Evolutionary conservation across 2,113 vertebrate genomes (phyloP), one percentile per base, ranked within the genome.

Genomic region (Neolamprologus sp.): DNA sequence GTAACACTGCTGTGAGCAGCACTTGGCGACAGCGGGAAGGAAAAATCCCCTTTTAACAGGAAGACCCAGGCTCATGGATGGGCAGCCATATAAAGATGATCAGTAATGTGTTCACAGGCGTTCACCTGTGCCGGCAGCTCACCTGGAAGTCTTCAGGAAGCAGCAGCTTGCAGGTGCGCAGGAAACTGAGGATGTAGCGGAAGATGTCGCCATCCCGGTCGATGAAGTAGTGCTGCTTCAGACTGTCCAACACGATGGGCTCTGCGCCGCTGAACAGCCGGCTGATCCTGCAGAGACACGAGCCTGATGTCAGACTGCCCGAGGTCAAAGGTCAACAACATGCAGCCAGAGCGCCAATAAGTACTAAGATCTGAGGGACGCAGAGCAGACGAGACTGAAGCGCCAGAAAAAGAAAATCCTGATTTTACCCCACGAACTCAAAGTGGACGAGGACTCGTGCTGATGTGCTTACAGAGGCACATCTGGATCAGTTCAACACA

Each of bases 201-300:
- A 99, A 99, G 85, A 99, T 99, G 89, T 99, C 98, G 63, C 98
- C 98, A 49, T 99, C 98, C 80, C 98, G 96, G 95, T 99, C 98
- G 83, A 99, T 98, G 96, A 99, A 99, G 95, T 99, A 99, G 93
- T 99, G 98, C 85, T 99, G 98, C 94, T 99, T 99, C 94, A 99
- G 95, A 94, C 98, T 98, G 97, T 99, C 98, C 97, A 99, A 91
- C 83, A 99, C 98, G 81, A 99, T 99, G 83, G 98, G 98, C 90
- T 99, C 98, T 0, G 98, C 97, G 86, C 98, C 98, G 81, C 98
- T 98, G 94, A 99, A 99, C 85, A 99, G 96, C 40, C 98, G 97
- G 79, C 98, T 97, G 95, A 99, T 99, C 94, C 98, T 99, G 92
- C 58, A 4, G 35, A 80, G 17, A 47, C 84, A 42, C 2, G 17